Evolutionary conservation across 2,888 invertebrate genomes (phyloP), one percentile per base, ranked within the genome.

Genomic region (Cancer borealis): DNA sequence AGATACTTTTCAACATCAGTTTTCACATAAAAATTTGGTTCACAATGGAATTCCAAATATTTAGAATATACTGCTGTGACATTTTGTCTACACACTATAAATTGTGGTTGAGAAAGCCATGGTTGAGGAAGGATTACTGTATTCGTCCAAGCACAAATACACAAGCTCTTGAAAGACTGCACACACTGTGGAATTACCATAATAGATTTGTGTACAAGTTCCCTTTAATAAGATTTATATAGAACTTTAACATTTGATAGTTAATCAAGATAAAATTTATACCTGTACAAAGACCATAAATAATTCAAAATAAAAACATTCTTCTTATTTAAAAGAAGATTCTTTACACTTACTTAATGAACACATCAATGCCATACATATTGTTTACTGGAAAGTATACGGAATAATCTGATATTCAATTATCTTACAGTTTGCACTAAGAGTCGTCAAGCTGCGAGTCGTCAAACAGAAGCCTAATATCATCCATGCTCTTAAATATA

Each of bases 401-500:
- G 26, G 26, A 73, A 73, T 73, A 73, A 73, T 73, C 21, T 73
- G 26, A 26, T 73, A 73, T 26, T 17, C n/a, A 73, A 21, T 26
- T n/a, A 73, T 73, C 73, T 73, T 26, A 84, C 84, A 84, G 84
- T 84, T 39, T 84, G 84, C 39, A 91, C 46, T 91, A 91, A 0
- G 92, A 93, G 54, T 92, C 92, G 26, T 92, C 92, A n/a, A 92
- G 92, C 26, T 84, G 14, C 12, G 92, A 87, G 60, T 94, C 47
- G 54, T 96, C 96, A 95, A 97, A 97, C 54, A 97, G 96, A 21
- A 96, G 96, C 88, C 96, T 96, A 96, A 97, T 96, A 46, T 97
- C 97, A 45, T 96, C 96, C 95, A 97, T 96, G 49, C 96, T 96
- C 93, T 96, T 96, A 92, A 96, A 96, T 30, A 97, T 96, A 79